Evolutionary conservation across 2,797 vertebrate genomes (phyloP), one percentile per base, ranked within the genome.

Genomic region (Urophycis tenuis): DNA sequence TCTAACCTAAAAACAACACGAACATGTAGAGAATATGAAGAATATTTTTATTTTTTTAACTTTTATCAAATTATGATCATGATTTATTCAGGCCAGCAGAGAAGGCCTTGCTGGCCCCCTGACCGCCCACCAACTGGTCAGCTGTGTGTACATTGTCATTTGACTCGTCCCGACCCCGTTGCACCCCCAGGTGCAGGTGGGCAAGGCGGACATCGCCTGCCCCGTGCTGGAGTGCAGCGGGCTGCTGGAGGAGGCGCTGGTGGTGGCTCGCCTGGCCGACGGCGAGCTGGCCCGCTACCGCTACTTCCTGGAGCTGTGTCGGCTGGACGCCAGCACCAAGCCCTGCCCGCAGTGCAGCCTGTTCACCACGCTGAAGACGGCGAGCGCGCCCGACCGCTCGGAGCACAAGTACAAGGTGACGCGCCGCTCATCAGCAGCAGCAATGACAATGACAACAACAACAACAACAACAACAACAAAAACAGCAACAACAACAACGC

Each of bases 381-480:
- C 92, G 84, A 94, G 93, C 85, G 91, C 90, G 71, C 90, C 91
- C 82, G 92, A 89, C 92, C 95, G 94, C 91, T 89, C 93, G 3
- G 96, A 98, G 91, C 95, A 94, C 92, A 99, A 95, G 90, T 98
- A 96, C 90, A 99, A 99, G 96, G 96, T 98, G 88, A 93, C 75
- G 34, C 5, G 34, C 5, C 3, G 0, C 30, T 15, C 2, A 33
- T 8, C 31, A 29, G 12, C 35, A 14, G 17, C 3, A 29, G n/a
- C n/a, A n/a, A n/a, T n/a, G n/a, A n/a, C n/a, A n/a, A n/a, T n/a
- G n/a, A n/a, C 60, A 6, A 71, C 17, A 32, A 34, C 32, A 35
- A 33, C 17, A 76, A 19, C 15, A 73, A 14, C 36, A 32, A 34
- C 32, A 35, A 33, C 17, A 76, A 19, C 15, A 73, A 14, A n/a